Evolutionary conservation across 2,888 invertebrate species (phyloP).

Genomic region (Acanthopleura granulata): DNA sequence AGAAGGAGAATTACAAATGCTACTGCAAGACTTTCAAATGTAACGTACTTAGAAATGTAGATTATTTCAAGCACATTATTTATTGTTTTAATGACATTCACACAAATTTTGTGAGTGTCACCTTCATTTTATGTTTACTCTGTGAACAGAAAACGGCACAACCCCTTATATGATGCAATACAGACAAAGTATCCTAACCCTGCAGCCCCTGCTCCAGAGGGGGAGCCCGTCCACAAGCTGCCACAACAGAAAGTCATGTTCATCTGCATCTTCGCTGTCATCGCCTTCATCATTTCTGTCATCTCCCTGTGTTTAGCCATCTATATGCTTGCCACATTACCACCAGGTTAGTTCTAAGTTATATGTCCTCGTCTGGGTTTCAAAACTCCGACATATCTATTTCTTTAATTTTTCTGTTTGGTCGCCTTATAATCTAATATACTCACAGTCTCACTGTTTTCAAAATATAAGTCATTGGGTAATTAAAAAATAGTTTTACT

Average conservation of each 20-base stretch:
- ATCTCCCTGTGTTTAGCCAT: background rate
- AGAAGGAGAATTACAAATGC: no score
- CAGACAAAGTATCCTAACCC: constrained; percentile 4
- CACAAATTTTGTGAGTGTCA: no score
- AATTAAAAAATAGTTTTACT: no score
- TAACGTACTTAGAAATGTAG: no score
- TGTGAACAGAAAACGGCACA: constrained; percentile 8
- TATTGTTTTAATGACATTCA: no score
- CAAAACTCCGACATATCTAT: no score
- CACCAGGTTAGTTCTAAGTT: background rate
- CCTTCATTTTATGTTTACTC: background rate
- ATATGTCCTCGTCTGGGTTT: background rate
- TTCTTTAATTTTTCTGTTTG: no score
- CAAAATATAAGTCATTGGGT: no score
- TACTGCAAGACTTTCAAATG: no score
- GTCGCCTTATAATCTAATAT: no score
- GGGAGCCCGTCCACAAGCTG: background rate
- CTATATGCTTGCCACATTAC: background rate
- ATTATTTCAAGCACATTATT: no score
- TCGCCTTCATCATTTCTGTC: background rate
- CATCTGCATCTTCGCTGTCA: background rate
- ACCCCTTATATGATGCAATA: constrained; percentile 14
- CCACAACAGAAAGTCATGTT: background rate
- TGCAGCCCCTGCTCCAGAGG: background rate
- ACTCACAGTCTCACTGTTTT: no score